Base-by-base conservation (phyloP, 2,113 vertebrate species). In the Lampris megalopsis region DNA sequence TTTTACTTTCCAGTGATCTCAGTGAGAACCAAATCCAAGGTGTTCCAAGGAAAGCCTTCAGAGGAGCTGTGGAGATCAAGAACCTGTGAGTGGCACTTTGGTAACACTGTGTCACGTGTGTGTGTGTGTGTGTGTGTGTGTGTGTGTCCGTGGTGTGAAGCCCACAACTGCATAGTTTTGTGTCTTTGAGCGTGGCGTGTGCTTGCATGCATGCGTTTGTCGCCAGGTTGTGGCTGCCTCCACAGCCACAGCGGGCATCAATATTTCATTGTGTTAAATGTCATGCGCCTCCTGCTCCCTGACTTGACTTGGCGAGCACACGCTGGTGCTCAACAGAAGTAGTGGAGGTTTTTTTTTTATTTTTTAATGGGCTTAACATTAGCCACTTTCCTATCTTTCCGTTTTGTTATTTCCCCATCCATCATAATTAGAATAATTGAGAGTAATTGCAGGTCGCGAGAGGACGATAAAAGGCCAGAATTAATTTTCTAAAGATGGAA, bases 1-100 rank as follows among this genome's bases (percentile, higher is more conserved):
- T 73, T 42, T 79, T 9, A 73, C 59, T 86, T 71, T 87, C 35
- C 90, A 95, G 98, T 79, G 98, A 99, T 92, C 95, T 99, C 81
- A 99, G 98, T 86, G 98, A 99, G 92, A 99, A 99, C 89, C 97
- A 97, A 89, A 99, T 99, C 86, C 97, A 98, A 74, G 98, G 97
- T 3, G 95, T 99, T 92, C 98, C 98, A 73, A 95, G 98, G 80
- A 99, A 99, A 89, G 98, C 97, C 75, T 99, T 99, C 85, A 95
- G 98, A 84, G 98, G 98, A 87, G 96, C 97, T 6, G 96, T 98
- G 80, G 97, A 99, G 84, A 97, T 99, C 91, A 99, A 99, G 93
- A 99, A 99, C 87, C 93, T 99, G 98, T 99, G 91, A 99, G 98
- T 97, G 60, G 89, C 36, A 66, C 64, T 77, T 64, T 73, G 5